Conservation (phyloP, 2,797 vertebrate genomes). For the Cyclopterus lumpus region DNA sequence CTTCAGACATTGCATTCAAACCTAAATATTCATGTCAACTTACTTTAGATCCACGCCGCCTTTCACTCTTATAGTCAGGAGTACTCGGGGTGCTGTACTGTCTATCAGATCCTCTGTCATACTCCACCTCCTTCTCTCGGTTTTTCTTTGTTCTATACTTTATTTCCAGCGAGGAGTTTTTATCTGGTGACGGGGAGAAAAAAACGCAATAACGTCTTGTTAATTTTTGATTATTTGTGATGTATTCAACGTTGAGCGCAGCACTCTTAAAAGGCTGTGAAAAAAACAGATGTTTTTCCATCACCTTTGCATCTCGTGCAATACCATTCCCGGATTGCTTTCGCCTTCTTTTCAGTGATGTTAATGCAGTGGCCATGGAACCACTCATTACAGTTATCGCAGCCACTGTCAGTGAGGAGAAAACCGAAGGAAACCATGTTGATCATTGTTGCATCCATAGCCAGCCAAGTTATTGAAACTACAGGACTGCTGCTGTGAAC, state of each 20-base stretch:
- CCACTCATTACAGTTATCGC: constrained; percentile 96
- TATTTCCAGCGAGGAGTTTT: constrained; percentile 88
- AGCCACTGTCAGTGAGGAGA: constrained; percentile 82
- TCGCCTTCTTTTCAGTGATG: constrained; percentile 95
- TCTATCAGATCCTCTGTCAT: constrained; percentile 79
- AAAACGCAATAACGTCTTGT: background rate
- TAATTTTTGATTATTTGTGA: background rate
- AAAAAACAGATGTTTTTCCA: background rate
- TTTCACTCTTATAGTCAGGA: constrained; percentile 84
- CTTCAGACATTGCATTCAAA: background rate
- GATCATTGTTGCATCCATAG: background rate
- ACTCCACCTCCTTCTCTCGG: constrained; percentile 85
- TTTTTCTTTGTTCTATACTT: constrained; percentile 92
- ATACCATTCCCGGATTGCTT: constrained; percentile 95
- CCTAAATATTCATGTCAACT: constrained; percentile 28
- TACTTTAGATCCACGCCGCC: constrained; percentile 85
- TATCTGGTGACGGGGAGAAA: constrained; percentile 73
- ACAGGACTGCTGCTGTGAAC: constrained; percentile 31
- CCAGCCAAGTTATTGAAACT: background rate
- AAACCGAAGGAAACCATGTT: background rate
- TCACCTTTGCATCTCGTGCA: constrained; percentile 91
- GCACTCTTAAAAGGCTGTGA: background rate
- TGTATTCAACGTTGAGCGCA: background rate
- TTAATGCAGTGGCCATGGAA: constrained; percentile 95
- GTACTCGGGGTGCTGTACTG: constrained; percentile 81